Evolutionary conservation across 1,140 invertebrate genomes (phyloP), one percentile per base, ranked within the genome.

Genomic region (Apis dorsata): DNA sequence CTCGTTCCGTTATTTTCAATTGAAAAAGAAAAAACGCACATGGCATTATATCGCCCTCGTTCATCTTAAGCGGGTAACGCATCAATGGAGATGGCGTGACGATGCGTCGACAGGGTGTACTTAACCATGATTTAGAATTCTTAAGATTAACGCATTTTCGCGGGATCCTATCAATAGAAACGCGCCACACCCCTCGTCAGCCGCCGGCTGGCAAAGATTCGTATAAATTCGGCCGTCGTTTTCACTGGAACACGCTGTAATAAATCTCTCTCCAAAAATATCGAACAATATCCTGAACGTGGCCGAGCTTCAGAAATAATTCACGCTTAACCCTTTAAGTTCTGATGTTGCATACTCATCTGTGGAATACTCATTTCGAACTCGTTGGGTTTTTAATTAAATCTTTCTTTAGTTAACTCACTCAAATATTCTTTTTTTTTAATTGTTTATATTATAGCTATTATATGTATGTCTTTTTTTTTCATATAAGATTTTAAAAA

Each of bases 141-240:
- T 17, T 53, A 55, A 59, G 82, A 88, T 88, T 87, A 88, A 88
- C 74, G 78, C 63, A 81, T 60, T 72, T 87, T 87, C 86, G 85
- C 78, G 85, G 85, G 77, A 88, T 81, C 83, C 82, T 86, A 84
- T 86, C 81, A 86, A 86, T 88, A 86, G 85, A 86, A 81, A 66
- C 70, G 34, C 34, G 69, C 57, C 85, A 88, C 85, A 82, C 85
- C 78, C 57, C 70, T 44, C 34, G 81, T 79, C 57, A 10, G n/a
- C 28, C 51, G 65, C 73, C 72, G 71, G 2, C 55, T 53, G 68
- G 12, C 51, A 51, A 59, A 21, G 19, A 85, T 81, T 81, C 62
- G n/a, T 68, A 44, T 70, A 53, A 78, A 78, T 78, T 60, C 15
- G 44, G 28, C 75, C 44, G 28, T 7, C 57, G 75, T 79, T 71